phyloP scores from a whole-genome alignment of 2,888 invertebrate species.

The Apamea epomidion region DNA sequence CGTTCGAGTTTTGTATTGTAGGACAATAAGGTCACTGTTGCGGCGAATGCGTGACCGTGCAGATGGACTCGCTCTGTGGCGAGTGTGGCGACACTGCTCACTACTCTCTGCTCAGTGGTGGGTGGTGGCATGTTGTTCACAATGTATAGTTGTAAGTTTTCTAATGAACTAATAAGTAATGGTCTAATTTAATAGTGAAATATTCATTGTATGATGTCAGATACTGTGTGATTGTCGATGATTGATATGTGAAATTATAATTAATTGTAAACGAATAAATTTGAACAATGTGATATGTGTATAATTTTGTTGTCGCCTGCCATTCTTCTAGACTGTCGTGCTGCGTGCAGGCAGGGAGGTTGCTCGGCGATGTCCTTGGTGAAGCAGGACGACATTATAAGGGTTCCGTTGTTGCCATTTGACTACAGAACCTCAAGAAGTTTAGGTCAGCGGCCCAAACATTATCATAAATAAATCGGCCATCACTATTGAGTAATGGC shows the following conservation, averaged over 20 bases:
- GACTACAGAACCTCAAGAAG: neutral
- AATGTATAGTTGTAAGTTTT: slow-evolving; percentile 19
- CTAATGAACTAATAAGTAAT: slow-evolving; percentile 28
- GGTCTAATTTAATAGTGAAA: slow-evolving; percentile 56
- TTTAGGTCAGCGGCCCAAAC: neutral
- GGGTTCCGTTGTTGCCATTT: neutral
- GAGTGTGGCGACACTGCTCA: no score
- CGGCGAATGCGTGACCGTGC: neutral
- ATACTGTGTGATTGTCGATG: slow-evolving; percentile 43
- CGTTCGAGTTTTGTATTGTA: slow-evolving; percentile 12
- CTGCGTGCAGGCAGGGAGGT: neutral
- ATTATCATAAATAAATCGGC: neutral
- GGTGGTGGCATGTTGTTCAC: slow-evolving; percentile 4
- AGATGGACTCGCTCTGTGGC: neutral
- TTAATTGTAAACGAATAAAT: slow-evolving; percentile 61
- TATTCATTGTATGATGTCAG: slow-evolving; percentile 38
- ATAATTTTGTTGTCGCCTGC: slow-evolving; percentile 17
- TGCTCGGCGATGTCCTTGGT: neutral
- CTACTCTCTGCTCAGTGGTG: neutral
- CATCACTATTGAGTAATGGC: neutral
- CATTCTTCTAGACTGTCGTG: neutral
- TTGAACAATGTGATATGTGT: slow-evolving; percentile 42
- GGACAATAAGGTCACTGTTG: neutral
- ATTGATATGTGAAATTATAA: slow-evolving; percentile 42
- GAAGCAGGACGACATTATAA: neutral